Base-by-base conservation (phyloP, 2,113 vertebrate genomes). In the Galbula dea region DNA sequence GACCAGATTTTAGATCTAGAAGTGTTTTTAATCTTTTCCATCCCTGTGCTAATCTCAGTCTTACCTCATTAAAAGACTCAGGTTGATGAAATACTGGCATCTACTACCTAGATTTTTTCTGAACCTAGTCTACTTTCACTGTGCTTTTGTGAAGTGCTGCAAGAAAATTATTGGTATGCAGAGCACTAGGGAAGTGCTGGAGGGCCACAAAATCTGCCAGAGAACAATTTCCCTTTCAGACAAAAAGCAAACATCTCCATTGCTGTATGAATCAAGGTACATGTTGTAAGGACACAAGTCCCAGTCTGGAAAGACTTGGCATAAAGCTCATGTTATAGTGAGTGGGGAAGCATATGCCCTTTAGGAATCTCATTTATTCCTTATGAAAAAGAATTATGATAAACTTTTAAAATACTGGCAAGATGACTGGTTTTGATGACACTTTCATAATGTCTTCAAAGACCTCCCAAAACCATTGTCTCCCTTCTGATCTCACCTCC, bases 401-500 rank as follows among this genome's bases (percentile, higher is more conserved):
- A 63, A 90, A 43, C 71, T 86, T 93, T 48, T 59, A 29, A 77
- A 82, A 51, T 37, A 32, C 2, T 48, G 32, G 7, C 43, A 52
- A 30, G 61, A 62, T n/a, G 8, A 79, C 48, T 76, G 55, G 1
- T 79, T 91, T 91, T 89, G 71, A 84, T 91, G 58, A 41, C 11
- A 55, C 57, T 84, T 92, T 36, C 63, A 55, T 67, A 84, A 93
- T 86, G 89, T 63, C 78, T 62, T 92, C 32, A 63, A 45, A 92
- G 86, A 41, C 71, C n/a, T 84, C 83, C 48, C 48, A 49, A 91
- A 68, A 90, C 76, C 74, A 69, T 54, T 48, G 81, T 88, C 52
- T 89, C 48, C 58, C 52, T 92, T 95, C 84, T 95, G 66, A 95
- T 89, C 77, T 89, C 84, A 49, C 79, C 51, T 91, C 72, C 87